These are phyloP conservation scores for Enteromius mattozi DNA, from an alignment of 2,797 vertebrate species.

Conservation along the genomic window DNA sequence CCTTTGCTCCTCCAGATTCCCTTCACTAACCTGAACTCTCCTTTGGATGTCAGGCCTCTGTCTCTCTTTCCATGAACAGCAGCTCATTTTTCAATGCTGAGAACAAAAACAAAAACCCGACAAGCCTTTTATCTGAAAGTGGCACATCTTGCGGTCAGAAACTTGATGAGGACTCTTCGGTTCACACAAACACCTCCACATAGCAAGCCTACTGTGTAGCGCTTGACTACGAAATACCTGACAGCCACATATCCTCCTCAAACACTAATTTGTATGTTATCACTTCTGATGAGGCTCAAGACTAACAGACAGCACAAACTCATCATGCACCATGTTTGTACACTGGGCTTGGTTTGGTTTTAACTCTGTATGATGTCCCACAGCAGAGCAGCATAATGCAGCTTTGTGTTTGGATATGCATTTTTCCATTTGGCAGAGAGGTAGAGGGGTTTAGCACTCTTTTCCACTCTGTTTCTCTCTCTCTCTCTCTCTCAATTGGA, in stretches of 20 bases:
- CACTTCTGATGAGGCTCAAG: conserved; percentile 65
- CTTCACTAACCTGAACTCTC: conserved; percentile 38
- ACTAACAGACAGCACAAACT: conserved; percentile 19
- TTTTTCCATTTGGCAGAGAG: conserved; percentile 67
- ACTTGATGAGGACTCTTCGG: not conserved
- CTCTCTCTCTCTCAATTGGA: conserved; percentile 59
- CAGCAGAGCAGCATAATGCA: conserved; percentile 57
- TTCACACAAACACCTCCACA: conserved; percentile 4
- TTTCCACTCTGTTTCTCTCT: conserved; percentile 68
- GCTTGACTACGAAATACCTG: conserved; percentile 15
- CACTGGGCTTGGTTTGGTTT: conserved; percentile 10
- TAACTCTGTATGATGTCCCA: conserved; percentile 38
- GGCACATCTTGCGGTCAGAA: conserved; percentile 46
- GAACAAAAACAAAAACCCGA: conserved; percentile 50
- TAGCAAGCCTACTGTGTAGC: conserved; percentile 41
- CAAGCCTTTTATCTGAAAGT: conserved; percentile 44
- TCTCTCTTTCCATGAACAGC: conserved; percentile 27
- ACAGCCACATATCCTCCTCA: conserved; percentile 62
- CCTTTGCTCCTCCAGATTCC: not conserved
- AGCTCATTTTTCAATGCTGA: conserved; percentile 53
- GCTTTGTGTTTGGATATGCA: conserved; percentile 64
- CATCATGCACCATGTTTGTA: conserved; percentile 5
- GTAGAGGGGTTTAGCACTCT: conserved; percentile 61
- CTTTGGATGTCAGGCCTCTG: conserved; percentile 27
- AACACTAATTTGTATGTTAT: conserved; percentile 72